Evolutionary conservation across 2,797 vertebrate species (phyloP), one percentile per base, ranked within the genome.

Genomic region (Phrynocephalus forsythii): DNA sequence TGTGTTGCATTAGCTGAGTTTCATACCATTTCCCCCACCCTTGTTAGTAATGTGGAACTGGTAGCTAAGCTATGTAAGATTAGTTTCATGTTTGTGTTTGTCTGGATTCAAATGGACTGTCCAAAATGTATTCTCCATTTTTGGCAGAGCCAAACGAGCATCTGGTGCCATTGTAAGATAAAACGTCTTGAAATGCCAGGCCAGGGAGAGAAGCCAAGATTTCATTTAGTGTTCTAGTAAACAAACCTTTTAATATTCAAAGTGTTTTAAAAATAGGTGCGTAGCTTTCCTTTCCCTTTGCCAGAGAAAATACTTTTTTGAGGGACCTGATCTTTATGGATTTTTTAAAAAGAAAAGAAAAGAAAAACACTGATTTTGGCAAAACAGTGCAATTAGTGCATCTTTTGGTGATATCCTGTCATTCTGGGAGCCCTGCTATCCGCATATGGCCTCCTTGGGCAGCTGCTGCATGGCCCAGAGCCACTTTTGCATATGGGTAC

Each of bases 91-190:
- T 82, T 89, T 83, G 69, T 75, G 28, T 71, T 24, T 82, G 71
- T 67, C 52, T 84, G 67, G 48, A 73, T 72, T 71, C 60, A 84
- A 73, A 80, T 75, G 44, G 68, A 72, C 13, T 26, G 33, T 63
- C 76, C 80, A 79, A 72, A 83, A 83, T 86, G 78, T 79, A 86
- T 72, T 86, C 68, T 18, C 18, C 44, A n/a, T n/a, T 83, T 73
- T 76, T 86, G 68, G 56, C 67, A 83, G 67, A 38, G 66, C 66
- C 68, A 44, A 38, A 67, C 22, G 56, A 60, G 81, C 86, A 83
- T 81, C 86, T 87, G 86, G 73, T 87, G 22, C 30, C 67, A 86
- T 73, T 86, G 52, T 56, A 86, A 71, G 11, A 68, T 67, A 79
- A 86, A 83, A 86, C 68, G 82, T 48, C 28, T 72, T 44, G 68